Evolutionary conservation across 2,113 vertebrate genomes (phyloP).

Genomic region (Poecile atricapillus): DNA sequence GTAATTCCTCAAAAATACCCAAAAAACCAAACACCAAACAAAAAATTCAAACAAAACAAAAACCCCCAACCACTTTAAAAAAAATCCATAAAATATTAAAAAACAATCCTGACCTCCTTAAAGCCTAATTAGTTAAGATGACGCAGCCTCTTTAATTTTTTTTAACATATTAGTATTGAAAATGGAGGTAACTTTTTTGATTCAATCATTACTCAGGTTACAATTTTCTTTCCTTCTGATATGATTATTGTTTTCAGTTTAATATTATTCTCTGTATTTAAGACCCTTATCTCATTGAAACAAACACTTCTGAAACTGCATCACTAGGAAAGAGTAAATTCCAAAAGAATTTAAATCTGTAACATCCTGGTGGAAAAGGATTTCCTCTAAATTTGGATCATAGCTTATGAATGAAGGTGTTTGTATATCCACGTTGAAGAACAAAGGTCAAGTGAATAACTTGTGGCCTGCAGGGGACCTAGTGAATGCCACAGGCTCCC

Average conservation of each 20-base stretch:
- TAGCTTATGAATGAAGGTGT: neutral
- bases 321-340: neutral
- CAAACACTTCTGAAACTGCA: neutral
- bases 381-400: neutral
- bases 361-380: neutral
- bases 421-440: neutral
- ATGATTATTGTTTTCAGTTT: neutral
- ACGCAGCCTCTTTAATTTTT: neutral
- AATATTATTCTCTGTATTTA: neutral
- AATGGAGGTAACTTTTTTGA: neutral
- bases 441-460: neutral
- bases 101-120: neutral
- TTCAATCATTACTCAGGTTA: neutral
- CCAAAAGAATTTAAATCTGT: neutral
- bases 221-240: neutral
- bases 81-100: neutral
- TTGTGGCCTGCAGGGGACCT: neutral
- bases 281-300: neutral
- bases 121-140: neutral
- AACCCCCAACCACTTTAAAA: neutral
- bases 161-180: neutral
- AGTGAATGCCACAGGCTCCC: neutral
- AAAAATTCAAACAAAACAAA: neutral
- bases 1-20: neutral
- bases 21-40: neutral